A percentile compares a stretch with the other conserved stretches of the same genome.
These are phyloP conservation scores for Octopus sinensis DNA, from an alignment of 1,140 invertebrate genomes.

Conservation along the genomic window DNA sequence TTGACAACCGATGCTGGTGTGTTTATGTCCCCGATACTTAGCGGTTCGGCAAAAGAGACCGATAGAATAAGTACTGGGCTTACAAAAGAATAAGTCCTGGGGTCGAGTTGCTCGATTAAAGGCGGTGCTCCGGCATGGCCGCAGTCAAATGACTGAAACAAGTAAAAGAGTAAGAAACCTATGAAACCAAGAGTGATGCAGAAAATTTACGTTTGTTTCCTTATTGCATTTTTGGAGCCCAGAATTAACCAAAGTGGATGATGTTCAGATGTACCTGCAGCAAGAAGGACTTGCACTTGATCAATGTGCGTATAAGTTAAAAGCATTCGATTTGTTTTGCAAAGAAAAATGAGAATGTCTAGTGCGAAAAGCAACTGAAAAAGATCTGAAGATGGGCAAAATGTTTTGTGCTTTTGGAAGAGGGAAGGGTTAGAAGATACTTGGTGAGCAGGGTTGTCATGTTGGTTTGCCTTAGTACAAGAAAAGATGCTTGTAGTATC, in stretches of 20 bases:
- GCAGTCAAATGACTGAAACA: too few species aligned
- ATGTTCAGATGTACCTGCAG: constrained; percentile 1
- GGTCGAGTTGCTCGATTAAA: too few species aligned
- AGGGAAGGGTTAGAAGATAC: not conserved
- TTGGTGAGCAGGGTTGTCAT: not conserved
- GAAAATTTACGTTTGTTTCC: not conserved
- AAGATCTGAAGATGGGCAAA: not conserved
- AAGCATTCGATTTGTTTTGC: constrained; percentile 28
- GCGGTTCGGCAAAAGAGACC: too few species aligned
- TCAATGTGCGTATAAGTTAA: constrained; percentile 17
- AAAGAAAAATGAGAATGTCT: not conserved
- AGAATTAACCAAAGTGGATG: not conserved
- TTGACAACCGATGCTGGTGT: too few species aligned
- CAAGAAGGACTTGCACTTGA: not conserved
- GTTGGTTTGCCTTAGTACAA: not conserved
- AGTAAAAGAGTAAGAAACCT: not conserved
- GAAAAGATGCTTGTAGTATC: not conserved
- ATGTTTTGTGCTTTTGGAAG: not conserved
- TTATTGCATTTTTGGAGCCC: constrained; percentile 7
- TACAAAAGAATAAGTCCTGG: too few species aligned
- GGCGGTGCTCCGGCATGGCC: too few species aligned
- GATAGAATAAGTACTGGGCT: too few species aligned
- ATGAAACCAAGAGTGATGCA: not conserved
- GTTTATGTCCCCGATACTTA: too few species aligned
- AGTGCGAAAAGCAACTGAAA: not conserved